Conservation (phyloP, 2,113 vertebrate species). For the Apus apus region DNA sequence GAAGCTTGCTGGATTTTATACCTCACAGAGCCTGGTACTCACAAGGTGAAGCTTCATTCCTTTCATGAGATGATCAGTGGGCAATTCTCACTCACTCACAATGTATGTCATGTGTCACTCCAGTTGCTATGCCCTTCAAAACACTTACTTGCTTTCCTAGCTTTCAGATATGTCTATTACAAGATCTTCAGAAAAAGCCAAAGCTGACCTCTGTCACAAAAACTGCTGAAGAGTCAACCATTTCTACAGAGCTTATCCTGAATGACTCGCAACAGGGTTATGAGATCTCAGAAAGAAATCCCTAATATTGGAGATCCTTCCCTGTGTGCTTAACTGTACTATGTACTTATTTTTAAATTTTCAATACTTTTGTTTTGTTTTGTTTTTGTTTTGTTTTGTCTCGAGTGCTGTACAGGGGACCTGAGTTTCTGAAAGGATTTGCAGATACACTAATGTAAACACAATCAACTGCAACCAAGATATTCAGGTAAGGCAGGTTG, state of each 20-base stretch:
- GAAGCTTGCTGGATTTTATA: not conserved
- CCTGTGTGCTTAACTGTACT: not conserved
- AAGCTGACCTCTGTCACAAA: not conserved
- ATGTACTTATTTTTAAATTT: not conserved
- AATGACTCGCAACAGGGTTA: not conserved
- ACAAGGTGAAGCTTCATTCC: not conserved
- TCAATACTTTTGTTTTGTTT: not conserved
- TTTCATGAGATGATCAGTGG: not conserved
- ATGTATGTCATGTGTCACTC: not conserved
- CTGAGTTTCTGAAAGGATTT: not conserved
- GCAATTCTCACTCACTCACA: not conserved
- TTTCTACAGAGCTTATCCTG: not conserved
- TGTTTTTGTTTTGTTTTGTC: not conserved
- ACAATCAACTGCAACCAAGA: not conserved
- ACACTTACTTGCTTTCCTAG: not conserved
- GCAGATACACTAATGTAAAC: not conserved
- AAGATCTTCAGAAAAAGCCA: not conserved
- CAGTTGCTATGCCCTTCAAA: not conserved
- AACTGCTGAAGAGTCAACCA: not conserved
- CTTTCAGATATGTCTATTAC: not conserved
- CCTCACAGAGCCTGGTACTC: not conserved
- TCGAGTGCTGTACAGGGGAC: fast-evolving
- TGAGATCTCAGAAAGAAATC: not conserved
- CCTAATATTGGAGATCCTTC: not conserved
- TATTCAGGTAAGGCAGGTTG: not conserved